A percentile compares a stretch with the other conserved stretches of the same genome.
Conservation (phyloP, 2,797 vertebrate species). For the Mastacembelus armatus region DNA sequence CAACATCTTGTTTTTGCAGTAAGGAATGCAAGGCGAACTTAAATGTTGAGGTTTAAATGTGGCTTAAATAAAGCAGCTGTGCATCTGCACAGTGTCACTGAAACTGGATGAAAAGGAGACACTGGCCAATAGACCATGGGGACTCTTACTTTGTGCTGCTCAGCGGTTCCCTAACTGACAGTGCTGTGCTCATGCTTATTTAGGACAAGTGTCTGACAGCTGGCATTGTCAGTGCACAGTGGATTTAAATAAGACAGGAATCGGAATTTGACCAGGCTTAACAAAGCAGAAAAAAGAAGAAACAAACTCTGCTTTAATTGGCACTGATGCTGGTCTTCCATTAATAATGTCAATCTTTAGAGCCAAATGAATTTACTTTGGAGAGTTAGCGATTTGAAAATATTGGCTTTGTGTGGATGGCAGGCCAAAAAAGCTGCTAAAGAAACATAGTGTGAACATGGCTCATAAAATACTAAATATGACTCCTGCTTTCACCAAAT, state of each 20-base stretch:
- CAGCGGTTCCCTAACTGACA: conserved; percentile 3
- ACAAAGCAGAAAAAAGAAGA: neutral
- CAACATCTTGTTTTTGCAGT: neutral
- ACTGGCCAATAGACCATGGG: neutral
- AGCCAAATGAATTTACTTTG: too few relatives aligned
- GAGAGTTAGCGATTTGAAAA: too few relatives aligned
- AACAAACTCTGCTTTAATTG: conserved; percentile 18
- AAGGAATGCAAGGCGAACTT: too few relatives aligned
- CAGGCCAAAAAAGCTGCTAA: too few relatives aligned
- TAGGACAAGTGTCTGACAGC: conserved; percentile 33
- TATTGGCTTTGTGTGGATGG: too few relatives aligned
- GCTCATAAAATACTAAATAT: too few relatives aligned
- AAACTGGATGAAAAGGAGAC: neutral
- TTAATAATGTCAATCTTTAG: conserved; percentile 1
- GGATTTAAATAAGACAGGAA: conserved; percentile 16
- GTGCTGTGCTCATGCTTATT: conserved; percentile 22
- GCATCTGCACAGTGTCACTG: neutral
- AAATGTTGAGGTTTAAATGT: neutral
- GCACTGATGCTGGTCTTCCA: neutral
- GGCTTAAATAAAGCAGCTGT: neutral
- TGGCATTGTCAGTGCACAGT: neutral
- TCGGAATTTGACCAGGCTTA: neutral
- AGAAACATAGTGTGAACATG: too few relatives aligned
- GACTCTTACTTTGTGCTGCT: neutral
- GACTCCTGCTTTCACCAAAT: too few relatives aligned